phyloP scores from a whole-genome alignment of 2,113 vertebrate genomes.

The Neogale vison region DNA sequence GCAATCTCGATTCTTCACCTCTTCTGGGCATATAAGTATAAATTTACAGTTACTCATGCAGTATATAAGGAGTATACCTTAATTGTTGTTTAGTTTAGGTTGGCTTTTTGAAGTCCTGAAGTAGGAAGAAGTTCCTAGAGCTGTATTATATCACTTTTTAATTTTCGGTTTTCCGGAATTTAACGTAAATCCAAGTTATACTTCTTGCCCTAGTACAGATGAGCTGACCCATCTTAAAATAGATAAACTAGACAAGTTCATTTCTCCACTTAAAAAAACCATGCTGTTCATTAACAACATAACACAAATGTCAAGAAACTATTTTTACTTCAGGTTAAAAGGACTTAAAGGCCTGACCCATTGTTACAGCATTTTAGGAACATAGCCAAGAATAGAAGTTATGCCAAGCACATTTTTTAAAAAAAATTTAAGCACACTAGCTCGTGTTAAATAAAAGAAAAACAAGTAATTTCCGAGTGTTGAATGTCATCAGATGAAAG shows the following conservation, averaged over 20 bases:
- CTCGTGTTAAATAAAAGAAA: constrained; percentile 36
- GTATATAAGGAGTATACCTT: not conserved
- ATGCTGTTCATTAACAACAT: constrained; percentile 20
- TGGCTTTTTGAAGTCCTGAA: not conserved
- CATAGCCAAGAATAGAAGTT: not conserved
- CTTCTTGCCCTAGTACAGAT: not conserved
- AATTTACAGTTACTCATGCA: not conserved
- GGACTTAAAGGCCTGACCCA: not conserved
- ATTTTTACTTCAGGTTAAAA: constrained; percentile 41
- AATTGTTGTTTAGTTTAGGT: not conserved
- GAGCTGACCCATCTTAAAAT: not conserved
- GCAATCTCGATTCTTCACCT: not conserved
- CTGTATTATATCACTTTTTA: not conserved
- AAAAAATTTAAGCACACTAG: not conserved
- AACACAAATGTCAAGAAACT: constrained; percentile 16
- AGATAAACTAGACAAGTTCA: constrained; percentile 20
- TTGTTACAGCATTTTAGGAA: not conserved
- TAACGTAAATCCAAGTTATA: not conserved
- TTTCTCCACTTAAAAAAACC: not conserved
- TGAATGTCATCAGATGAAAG: not conserved
- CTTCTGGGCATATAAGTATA: not conserved
- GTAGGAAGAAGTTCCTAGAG: not conserved
- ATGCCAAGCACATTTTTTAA: not conserved
- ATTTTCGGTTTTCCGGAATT: not conserved
- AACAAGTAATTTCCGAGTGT: not conserved